phyloP scores from a whole-genome alignment of 2,797 vertebrate genomes.

The Urosaurus nigricauda region DNA sequence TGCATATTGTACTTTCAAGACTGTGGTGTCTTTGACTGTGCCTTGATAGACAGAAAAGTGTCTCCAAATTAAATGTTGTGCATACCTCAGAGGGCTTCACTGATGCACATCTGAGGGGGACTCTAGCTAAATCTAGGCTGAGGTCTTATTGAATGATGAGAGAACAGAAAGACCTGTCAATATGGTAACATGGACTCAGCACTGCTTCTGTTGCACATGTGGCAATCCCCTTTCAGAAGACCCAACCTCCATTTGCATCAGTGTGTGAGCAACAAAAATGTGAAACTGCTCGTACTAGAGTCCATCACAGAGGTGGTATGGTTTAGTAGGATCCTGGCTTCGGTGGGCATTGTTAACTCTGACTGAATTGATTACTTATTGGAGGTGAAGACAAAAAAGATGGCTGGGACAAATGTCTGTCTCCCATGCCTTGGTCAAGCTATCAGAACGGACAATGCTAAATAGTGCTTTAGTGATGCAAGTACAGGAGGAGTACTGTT shows the following conservation, averaged over 20 bases:
- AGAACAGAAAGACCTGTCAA: too few relatives aligned
- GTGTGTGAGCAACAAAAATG: too few relatives aligned
- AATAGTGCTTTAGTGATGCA: conserved; percentile 18
- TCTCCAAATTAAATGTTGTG: neutral
- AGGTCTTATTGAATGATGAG: too few relatives aligned
- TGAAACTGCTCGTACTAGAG: too few relatives aligned
- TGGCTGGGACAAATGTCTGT: neutral
- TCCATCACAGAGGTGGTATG: too few relatives aligned
- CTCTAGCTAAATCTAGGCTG: neutral
- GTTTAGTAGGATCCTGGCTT: too few relatives aligned
- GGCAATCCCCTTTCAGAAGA: too few relatives aligned
- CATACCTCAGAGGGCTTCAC: neutral
- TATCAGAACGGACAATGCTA: neutral
- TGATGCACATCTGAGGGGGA: neutral
- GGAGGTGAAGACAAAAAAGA: neutral
- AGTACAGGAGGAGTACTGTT: neutral
- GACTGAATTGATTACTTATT: neutral
- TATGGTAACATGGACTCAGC: too few relatives aligned
- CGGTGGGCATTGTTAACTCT: neutral
- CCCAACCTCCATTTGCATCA: too few relatives aligned
- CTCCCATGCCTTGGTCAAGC: neutral
- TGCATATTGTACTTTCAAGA: neutral
- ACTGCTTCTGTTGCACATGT: too few relatives aligned
- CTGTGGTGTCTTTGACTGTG: neutral
- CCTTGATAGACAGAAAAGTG: neutral